Base-by-base conservation (phyloP, 2,888 invertebrate species). In the Odiellus spinosus region DNA sequence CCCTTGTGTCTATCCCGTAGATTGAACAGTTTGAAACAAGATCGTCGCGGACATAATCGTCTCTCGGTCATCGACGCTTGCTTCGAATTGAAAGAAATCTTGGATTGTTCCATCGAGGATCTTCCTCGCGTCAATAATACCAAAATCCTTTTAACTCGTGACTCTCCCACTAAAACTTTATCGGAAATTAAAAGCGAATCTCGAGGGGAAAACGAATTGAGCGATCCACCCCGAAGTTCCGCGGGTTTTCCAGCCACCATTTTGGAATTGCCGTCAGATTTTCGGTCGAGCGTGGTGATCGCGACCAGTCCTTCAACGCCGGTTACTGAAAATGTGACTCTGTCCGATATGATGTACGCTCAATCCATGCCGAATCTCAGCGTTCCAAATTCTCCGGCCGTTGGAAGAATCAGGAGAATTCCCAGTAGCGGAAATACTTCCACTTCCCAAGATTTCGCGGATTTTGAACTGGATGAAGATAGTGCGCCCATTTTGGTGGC, bases 371-470 rank as follows among this genome's bases (percentile, higher is more conserved):
- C 55, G 42, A 55, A 55, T 41, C 46, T 55, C 15, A 53, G 35
- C 40, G 10, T 47, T 17, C 43, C 50, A 10, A 41, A 44, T 21
- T 54, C 53, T n/a, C 17, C 46, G 21, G 26, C 46, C 21, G 40
- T 47, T 34, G 26, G 42, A 15, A 32, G 50, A 8, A 38, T 38
- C 17, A 45, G 41, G 15, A 38, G 50, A 40, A 47, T 46, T 14
- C 55, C 55, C n/a, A 53, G 53, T 10, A 53, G 53, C 36, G 56
- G 55, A 12, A 52, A 56, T 21, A 53, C 56, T 15, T 56, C 56
- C 11, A 56, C 56, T 4, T 56, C 55, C 33, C 53, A 55, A 43
- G 56, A 55, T 44, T 49, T 56, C 45, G 52, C 53, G 15, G 56
- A 56, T 43, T 52, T 55, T 39, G 56, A 56, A 26, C 48, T 55